Evolutionary conservation across 2,888 invertebrate species (phyloP).

Genomic region (Drosophila basisetae): DNA sequence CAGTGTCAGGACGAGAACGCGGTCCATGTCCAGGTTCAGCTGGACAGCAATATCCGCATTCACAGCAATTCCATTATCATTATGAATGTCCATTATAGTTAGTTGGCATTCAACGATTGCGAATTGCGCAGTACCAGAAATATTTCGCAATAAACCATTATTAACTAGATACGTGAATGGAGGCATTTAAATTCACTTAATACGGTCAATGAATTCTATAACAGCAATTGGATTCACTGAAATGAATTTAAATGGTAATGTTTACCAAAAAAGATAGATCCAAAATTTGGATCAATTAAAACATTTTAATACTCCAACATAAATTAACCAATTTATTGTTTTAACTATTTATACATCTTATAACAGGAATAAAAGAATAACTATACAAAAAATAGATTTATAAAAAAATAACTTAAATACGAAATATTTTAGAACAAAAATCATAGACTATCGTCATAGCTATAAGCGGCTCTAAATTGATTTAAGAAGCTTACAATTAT

Average conservation of each 20-base stretch:
- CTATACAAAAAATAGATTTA: neutral
- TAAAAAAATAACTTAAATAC: neutral
- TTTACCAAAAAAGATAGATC: neutral
- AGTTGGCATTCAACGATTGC: constrained; percentile 71
- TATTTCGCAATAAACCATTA: neutral
- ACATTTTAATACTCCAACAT: neutral
- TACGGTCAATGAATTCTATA: neutral
- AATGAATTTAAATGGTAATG: neutral
- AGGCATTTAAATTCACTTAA: neutral
- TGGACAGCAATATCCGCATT: constrained; percentile 7
- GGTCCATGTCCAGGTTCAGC: constrained; percentile 4
- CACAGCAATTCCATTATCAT: constrained; percentile 61
- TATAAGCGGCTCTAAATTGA: neutral
- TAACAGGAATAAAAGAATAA: neutral
- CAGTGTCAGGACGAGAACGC: neutral
- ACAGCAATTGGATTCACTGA: neutral
- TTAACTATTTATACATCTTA: neutral
- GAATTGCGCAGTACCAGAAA: constrained; percentile 61
- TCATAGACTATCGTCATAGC: neutral
- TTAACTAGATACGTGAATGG: neutral
- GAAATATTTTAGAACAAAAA: neutral
- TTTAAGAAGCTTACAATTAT: neutral
- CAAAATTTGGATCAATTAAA: neutral
- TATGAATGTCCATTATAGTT: constrained; percentile 66
- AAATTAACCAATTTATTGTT: neutral